phyloP scores from a whole-genome alignment of 2,888 invertebrate genomes.

The Agrochola litura region DNA sequence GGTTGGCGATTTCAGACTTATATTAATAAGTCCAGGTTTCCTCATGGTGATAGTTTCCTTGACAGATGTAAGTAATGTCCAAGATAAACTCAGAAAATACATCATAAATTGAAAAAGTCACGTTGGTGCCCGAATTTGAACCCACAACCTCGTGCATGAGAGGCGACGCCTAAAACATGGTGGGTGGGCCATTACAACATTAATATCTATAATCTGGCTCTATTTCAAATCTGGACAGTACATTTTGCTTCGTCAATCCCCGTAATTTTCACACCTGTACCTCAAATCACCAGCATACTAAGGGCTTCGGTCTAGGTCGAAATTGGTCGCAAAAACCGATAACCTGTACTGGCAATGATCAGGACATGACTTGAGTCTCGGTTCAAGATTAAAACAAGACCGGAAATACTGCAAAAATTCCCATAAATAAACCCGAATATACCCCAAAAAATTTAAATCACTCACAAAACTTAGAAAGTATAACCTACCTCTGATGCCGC shows the following conservation, averaged over 20 bases:
- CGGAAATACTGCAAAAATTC: not conserved
- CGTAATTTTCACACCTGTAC: not conserved
- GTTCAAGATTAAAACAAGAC: not conserved
- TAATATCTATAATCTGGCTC: not conserved
- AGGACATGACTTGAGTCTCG: not conserved
- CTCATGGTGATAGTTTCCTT: too few relatives aligned
- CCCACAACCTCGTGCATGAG: not conserved
- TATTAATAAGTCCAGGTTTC: too few relatives aligned
- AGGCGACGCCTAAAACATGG: not conserved
- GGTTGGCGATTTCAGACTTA: too few relatives aligned
- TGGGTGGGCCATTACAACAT: not conserved
- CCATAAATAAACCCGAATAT: not conserved
- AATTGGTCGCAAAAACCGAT: not conserved
- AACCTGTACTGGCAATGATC: not conserved
- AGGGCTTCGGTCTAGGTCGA: not conserved
- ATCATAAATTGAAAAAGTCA: not conserved
- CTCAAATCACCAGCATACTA: not conserved
- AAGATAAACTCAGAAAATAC: too few relatives aligned
- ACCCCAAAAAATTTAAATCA: too few relatives aligned
- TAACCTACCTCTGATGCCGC: constrained; percentile 95
- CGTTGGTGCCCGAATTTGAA: not conserved
- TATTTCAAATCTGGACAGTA: not conserved
- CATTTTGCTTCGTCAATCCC: not conserved
- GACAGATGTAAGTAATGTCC: too few relatives aligned
- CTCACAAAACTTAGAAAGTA: not conserved